Conservation (phyloP, 2,113 vertebrate species). For the Eptesicus fuscus region DNA sequence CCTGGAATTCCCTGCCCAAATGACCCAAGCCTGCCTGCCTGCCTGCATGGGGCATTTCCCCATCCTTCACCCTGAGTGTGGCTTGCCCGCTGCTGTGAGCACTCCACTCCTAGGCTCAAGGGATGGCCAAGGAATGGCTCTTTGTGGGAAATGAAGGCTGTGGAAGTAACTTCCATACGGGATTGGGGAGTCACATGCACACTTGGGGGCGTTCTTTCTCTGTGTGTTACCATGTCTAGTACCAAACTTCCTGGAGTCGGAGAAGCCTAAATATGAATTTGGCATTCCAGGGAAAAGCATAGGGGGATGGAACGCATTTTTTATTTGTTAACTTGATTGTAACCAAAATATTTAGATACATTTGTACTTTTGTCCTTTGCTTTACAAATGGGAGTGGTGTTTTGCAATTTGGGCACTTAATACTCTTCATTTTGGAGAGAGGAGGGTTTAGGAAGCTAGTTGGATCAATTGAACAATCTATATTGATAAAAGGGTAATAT, state of each 20-base stretch:
- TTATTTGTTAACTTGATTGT: neutral
- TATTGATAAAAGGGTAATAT: too few relatives aligned
- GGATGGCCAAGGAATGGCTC: neutral
- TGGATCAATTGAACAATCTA: neutral
- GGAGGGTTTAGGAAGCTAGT: neutral
- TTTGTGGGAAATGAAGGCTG: neutral
- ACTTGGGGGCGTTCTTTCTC: neutral
- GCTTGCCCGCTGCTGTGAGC: neutral
- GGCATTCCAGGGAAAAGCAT: neutral
- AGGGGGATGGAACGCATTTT: neutral
- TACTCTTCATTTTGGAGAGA: neutral
- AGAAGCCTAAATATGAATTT: neutral
- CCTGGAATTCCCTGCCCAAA: neutral
- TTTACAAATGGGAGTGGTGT: neutral
- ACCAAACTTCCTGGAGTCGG: neutral
- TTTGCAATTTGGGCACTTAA: neutral
- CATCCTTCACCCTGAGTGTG: neutral
- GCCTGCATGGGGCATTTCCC: neutral
- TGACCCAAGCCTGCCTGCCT: neutral
- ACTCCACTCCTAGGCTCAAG: neutral
- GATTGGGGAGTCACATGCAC: too few relatives aligned
- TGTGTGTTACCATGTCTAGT: neutral
- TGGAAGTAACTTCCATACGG: neutral
- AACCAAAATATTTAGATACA: neutral
- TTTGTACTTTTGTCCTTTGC: neutral